These are phyloP conservation scores for Noctua janthe DNA, from an alignment of 2,888 invertebrate species.

Conservation along the genomic window DNA sequence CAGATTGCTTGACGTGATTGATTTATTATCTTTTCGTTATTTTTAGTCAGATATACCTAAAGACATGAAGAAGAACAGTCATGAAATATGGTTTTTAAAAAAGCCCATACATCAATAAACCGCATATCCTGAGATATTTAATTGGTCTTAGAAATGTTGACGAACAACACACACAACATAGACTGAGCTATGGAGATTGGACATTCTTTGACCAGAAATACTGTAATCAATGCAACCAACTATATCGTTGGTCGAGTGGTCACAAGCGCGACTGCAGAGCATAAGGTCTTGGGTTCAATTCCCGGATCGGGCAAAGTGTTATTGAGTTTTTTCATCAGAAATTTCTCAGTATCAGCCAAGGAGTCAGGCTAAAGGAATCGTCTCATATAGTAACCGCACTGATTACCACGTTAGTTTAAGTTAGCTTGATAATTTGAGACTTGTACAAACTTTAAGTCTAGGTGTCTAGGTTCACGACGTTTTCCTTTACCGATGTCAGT, in stretches of 20 bases:
- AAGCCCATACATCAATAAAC: not conserved
- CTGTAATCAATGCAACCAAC: too few relatives aligned
- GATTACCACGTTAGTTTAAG: not conserved
- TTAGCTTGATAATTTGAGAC: not conserved
- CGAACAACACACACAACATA: not conserved
- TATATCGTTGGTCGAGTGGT: too few relatives aligned
- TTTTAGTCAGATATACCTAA: not conserved
- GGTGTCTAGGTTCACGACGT: not conserved
- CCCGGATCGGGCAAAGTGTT: too few relatives aligned
- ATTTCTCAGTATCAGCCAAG: too few relatives aligned
- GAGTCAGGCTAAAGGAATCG: not conserved
- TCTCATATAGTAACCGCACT: not conserved
- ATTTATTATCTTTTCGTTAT: not conserved
- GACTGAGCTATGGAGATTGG: not conserved
- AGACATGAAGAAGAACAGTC: not conserved
- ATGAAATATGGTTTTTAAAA: not conserved
- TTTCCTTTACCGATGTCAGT: not conserved
- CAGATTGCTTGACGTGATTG: not conserved
- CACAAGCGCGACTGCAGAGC: too few relatives aligned
- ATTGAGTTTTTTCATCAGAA: too few relatives aligned
- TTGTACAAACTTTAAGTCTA: not conserved
- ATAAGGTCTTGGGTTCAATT: too few relatives aligned
- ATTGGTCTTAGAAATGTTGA: not conserved
- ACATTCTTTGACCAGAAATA: too few relatives aligned
- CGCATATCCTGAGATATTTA: not conserved